phyloP scores from a whole-genome alignment of 92 coral and sea anemone species.

The Zoanthus sociatus region DNA sequence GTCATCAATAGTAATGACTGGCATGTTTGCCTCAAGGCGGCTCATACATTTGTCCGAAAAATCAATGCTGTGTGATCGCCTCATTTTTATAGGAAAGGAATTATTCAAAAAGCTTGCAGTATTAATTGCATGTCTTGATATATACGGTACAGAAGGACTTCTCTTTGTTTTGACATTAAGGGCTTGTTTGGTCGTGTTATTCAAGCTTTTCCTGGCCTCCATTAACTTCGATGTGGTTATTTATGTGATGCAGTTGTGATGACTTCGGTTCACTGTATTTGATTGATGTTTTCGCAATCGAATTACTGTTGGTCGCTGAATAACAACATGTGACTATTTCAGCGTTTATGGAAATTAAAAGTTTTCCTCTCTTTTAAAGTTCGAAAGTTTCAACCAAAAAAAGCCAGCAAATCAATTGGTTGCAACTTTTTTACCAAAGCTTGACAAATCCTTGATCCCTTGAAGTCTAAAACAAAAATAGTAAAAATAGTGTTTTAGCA shows the following conservation, averaged over 20 bases:
- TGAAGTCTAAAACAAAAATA: not conserved
- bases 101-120: not conserved
- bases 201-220: constrained; percentile 7
- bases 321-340: not conserved
- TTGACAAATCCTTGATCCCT: not conserved
- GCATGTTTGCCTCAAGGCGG: constrained; percentile 21
- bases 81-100: not conserved
- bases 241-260: not conserved
- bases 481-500: not conserved
- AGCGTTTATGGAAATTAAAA: not conserved
- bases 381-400: not conserved
- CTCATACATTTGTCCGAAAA: not conserved
- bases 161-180: not conserved
- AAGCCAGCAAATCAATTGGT: not conserved
- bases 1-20: not conserved
- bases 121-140: constrained; percentile 26
- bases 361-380: not conserved
- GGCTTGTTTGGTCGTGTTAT: not conserved
- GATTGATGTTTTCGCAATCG: not conserved
- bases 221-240: not conserved
- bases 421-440: not conserved
- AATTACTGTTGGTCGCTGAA: not conserved
- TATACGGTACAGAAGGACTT: constrained; percentile 23
- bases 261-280: not conserved
- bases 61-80: constrained; percentile 6